phyloP scores from a whole-genome alignment of 2,797 vertebrate species.

The Oryzias dopingdopingensis region DNA sequence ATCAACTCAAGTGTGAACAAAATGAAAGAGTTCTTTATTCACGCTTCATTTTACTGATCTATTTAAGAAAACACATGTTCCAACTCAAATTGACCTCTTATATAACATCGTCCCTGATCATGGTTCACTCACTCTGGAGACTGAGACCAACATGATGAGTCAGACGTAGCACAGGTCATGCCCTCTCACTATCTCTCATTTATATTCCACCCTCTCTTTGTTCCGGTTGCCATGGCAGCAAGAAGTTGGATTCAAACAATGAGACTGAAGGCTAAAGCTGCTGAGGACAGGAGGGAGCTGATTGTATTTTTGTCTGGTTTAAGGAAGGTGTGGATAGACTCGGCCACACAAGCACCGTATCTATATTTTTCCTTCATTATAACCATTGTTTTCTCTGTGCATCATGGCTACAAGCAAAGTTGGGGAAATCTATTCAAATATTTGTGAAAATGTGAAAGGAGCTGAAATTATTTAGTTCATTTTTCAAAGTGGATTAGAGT shows the following conservation, averaged over 20 bases:
- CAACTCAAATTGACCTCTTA: too few species aligned
- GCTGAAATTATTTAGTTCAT: too few species aligned
- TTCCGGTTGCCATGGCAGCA: slow-evolving; percentile 71
- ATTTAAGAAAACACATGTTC: too few species aligned
- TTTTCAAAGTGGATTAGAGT: too few species aligned
- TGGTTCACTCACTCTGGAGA: slow-evolving; percentile 35
- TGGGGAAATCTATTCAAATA: too few species aligned
- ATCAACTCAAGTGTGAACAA: too few species aligned
- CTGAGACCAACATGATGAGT: slow-evolving; percentile 40
- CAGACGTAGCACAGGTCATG: slow-evolving; percentile 47
- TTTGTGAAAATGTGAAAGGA: too few species aligned
- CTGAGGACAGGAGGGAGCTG: slow-evolving; percentile 43
- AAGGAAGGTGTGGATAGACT: slow-evolving; percentile 23
- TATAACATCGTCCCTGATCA: not conserved
- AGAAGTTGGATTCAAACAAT: slow-evolving; percentile 68
- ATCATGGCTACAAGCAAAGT: too few species aligned
- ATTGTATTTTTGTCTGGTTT: slow-evolving; percentile 15
- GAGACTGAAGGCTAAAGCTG: slow-evolving; percentile 47
- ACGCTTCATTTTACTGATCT: too few species aligned
- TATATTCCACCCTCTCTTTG: slow-evolving; percentile 52
- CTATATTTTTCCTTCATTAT: too few species aligned
- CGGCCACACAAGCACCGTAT: not conserved
- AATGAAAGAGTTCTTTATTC: too few species aligned
- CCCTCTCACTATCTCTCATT: slow-evolving; percentile 62
- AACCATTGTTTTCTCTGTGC: too few species aligned